phyloP scores from a whole-genome alignment of 2,113 vertebrate genomes.

The Fulmarus glacialis region DNA sequence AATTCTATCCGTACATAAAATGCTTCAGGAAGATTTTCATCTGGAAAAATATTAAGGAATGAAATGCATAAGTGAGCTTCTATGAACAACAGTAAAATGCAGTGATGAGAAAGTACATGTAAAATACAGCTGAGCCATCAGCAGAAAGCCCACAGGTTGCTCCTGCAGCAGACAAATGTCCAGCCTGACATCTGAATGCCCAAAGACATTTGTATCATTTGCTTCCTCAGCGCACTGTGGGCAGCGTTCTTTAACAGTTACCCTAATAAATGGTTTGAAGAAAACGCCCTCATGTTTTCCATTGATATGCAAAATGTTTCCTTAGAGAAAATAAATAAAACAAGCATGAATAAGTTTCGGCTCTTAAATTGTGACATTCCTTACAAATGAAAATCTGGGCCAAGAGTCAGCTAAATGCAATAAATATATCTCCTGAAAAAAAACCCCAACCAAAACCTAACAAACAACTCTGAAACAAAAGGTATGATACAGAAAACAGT shows the following conservation, averaged over 20 bases:
- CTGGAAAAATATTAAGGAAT: constrained; percentile 69
- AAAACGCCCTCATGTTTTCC: background rate
- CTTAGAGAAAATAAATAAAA: constrained; percentile 34
- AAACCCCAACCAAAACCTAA: background rate
- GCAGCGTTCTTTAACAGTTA: background rate
- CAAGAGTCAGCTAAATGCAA: background rate
- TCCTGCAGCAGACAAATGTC: background rate
- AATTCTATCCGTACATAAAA: constrained; percentile 65
- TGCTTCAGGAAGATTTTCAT: constrained; percentile 71
- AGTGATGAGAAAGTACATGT: constrained; percentile 23
- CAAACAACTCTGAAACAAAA: background rate
- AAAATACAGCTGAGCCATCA: constrained; percentile 7
- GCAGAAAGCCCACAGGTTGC: constrained; percentile 11
- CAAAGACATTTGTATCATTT: background rate
- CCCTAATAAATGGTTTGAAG: background rate
- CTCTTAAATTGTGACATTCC: background rate
- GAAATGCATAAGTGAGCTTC: constrained; percentile 66
- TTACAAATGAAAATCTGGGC: background rate
- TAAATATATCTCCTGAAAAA: background rate
- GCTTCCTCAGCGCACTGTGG: background rate
- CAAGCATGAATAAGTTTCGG: background rate
- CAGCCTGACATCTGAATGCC: background rate
- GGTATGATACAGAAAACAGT: background rate
- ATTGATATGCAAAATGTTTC: constrained; percentile 33
- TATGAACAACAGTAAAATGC: constrained; percentile 54